phyloP scores from a whole-genome alignment of 2,113 vertebrate species.

The Pyxicephalus adspersus region DNA sequence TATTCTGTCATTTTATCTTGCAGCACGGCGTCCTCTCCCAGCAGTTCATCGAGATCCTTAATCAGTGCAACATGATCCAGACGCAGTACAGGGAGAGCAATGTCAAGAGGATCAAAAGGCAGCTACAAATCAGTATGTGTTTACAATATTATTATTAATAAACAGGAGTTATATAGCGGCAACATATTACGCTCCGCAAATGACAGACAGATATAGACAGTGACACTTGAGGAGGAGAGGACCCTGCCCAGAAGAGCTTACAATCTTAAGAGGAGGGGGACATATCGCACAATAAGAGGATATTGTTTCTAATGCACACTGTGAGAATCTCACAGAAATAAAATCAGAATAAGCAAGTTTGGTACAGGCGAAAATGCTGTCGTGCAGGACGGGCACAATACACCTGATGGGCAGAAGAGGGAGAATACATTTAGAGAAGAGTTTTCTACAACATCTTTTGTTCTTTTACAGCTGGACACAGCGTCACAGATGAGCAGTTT shows the following conservation, averaged over 20 bases:
- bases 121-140: slow-evolving; percentile 87
- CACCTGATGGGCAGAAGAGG: not conserved
- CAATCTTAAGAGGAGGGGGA: too few relatives aligned
- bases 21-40: slow-evolving; percentile 83
- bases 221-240: too few relatives aligned
- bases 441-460: not conserved
- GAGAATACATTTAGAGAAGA: too few relatives aligned
- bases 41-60: slow-evolving; percentile 85
- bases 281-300: too few relatives aligned
- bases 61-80: slow-evolving; percentile 81
- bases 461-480: slow-evolving; percentile 69
- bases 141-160: too few relatives aligned
- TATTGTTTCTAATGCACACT: too few relatives aligned
- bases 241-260: too few relatives aligned
- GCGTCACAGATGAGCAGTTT: slow-evolving; percentile 80
- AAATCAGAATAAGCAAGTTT: too few relatives aligned
- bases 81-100: slow-evolving; percentile 85
- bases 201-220: too few relatives aligned
- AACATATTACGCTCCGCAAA: too few relatives aligned
- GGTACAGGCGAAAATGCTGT: not conserved
- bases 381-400: not conserved
- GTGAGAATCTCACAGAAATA: too few relatives aligned
- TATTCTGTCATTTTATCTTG: not conserved
- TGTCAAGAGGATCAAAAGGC: slow-evolving; percentile 84
- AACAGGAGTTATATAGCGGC: too few relatives aligned